A percentile compares a stretch with the other conserved stretches of the same genome.
phyloP scores from a whole-genome alignment of 2,113 vertebrate species.

The Anoura caudifer region DNA sequence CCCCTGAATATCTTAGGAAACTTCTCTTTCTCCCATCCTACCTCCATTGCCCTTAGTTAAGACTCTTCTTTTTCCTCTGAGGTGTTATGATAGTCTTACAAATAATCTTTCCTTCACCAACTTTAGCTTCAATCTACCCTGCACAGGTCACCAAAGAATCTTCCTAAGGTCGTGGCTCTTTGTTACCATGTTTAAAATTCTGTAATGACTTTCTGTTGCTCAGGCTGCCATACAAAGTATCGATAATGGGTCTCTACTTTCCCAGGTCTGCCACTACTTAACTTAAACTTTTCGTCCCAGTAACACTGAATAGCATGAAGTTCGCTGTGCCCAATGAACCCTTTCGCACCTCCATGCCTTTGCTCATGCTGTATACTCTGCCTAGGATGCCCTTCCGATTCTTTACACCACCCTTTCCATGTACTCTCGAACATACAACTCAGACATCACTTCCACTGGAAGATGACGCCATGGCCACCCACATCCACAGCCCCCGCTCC shows the following conservation, averaged over 20 bases:
- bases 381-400: neutral
- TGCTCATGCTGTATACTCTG: neutral
- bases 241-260: neutral
- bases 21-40: neutral
- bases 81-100: neutral
- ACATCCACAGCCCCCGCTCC: neutral
- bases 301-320: neutral
- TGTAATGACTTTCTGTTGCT: neutral
- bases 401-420: neutral
- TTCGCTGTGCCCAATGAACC: neutral
- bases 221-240: neutral
- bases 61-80: neutral
- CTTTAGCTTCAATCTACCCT: neutral
- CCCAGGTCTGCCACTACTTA: neutral
- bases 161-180: neutral
- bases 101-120: neutral
- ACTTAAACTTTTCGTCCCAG: neutral
- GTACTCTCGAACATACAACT: accelerated
- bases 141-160: neutral
- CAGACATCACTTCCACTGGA: neutral
- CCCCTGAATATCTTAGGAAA: neutral
- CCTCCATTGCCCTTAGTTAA: neutral
- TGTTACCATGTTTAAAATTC: neutral
- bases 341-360: neutral
- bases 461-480: neutral